These are phyloP conservation scores for Chitala chitala DNA, from an alignment of 2,113 vertebrate species.

Conservation along the genomic window DNA sequence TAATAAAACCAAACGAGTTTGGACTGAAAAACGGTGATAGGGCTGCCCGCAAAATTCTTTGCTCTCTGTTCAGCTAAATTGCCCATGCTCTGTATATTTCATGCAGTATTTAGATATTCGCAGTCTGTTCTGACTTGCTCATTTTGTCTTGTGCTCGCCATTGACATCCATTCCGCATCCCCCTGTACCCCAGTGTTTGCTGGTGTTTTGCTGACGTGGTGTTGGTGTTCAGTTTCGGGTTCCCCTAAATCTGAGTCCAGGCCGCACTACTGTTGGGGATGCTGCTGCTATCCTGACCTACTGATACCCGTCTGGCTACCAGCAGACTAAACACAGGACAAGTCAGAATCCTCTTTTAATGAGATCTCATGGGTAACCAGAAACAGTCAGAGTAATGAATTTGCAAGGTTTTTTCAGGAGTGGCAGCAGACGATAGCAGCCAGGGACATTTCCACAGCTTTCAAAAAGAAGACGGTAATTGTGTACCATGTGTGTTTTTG, in stretches of 20 bases:
- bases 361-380: conserved; percentile 50
- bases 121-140: not conserved
- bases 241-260: not conserved
- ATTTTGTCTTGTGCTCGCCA: not conserved
- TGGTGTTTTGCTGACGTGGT: not conserved
- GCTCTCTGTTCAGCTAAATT: conserved; percentile 3
- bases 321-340: conserved; percentile 38
- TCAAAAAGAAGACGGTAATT: not conserved
- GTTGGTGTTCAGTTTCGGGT: not conserved
- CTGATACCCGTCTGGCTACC: not conserved
- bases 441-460: not conserved
- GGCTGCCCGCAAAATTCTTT: conserved; percentile 2
- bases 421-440: not conserved
- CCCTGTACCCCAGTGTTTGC: not conserved
- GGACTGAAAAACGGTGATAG: conserved; percentile 24
- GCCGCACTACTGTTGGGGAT: not conserved
- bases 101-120: conserved; percentile 4
- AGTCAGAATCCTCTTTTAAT: conserved; percentile 53
- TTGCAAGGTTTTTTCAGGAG: conserved; percentile 25
- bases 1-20: conserved; percentile 37
- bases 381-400: conserved; percentile 35
- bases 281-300: not conserved
- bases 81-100: conserved; percentile 8
- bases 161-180: not conserved
- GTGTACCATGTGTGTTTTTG: not conserved